These are phyloP conservation scores for Tinea trinotella DNA, from an alignment of 2,888 invertebrate species.

Conservation along the genomic window DNA sequence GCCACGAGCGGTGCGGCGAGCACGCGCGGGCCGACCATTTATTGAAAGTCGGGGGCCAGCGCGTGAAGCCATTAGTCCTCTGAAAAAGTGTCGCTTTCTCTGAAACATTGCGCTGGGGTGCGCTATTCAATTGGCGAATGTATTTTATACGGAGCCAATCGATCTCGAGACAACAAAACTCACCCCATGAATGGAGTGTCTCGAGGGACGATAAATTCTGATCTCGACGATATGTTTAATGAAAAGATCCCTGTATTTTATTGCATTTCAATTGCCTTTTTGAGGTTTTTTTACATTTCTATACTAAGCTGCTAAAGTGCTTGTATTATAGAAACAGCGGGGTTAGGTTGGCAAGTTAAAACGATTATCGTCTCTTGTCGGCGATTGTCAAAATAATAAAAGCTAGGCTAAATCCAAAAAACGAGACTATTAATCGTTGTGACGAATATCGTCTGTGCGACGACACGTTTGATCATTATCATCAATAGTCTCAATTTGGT, in stretches of 20 bases:
- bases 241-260: constrained; percentile 56
- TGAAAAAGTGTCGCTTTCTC: constrained; percentile 62
- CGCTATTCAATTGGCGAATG: constrained; percentile 64
- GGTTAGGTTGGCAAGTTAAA: no score
- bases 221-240: constrained; percentile 62
- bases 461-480: no score
- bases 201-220: constrained; percentile 63
- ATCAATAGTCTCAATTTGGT: no score
- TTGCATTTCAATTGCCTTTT: constrained; percentile 26
- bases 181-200: constrained; percentile 59
- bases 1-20: constrained; percentile 31
- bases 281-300: background rate
- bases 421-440: no score
- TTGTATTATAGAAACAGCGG: no score
- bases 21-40: constrained; percentile 43
- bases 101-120: constrained; percentile 59
- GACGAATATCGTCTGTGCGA: no score
- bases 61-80: constrained; percentile 61
- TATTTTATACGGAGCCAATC: constrained; percentile 66
- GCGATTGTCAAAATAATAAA: no score
- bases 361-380: no score
- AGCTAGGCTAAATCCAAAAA: no score
- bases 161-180: constrained; percentile 65
- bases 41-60: constrained; percentile 61
- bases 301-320: no score